These are phyloP conservation scores for Melanostoma scalare DNA, from an alignment of 2,888 invertebrate genomes.

Conservation along the genomic window DNA sequence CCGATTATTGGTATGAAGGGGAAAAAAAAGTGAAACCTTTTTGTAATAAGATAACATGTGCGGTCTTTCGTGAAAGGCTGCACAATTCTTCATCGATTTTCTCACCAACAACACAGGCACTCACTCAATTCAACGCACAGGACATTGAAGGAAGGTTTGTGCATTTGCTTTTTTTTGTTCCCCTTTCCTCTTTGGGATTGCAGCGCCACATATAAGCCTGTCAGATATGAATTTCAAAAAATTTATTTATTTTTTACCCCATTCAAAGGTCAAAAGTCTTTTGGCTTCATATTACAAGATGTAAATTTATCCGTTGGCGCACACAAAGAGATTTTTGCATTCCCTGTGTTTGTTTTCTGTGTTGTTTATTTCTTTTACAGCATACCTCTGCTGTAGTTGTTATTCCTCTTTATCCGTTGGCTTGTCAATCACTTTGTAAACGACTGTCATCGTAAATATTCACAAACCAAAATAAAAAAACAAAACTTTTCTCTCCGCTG, in stretches of 20 bases:
- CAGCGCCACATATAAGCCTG: constrained; percentile 53
- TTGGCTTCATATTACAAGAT: constrained; percentile 72
- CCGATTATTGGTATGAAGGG: constrained; percentile 28
- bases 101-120: constrained; percentile 45
- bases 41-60: constrained; percentile 66
- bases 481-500: not conserved
- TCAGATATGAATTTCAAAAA: constrained; percentile 37
- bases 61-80: constrained; percentile 70
- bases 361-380: constrained; percentile 11
- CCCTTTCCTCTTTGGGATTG: not conserved
- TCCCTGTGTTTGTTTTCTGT: constrained; percentile 18
- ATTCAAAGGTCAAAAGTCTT: constrained; percentile 70
- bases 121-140: constrained; percentile 34
- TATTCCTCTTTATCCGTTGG: constrained; percentile 69
- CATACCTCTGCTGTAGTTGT: constrained; percentile 42
- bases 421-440: constrained; percentile 73
- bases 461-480: constrained; percentile 33
- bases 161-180: constrained; percentile 16
- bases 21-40: constrained; percentile 51
- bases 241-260: constrained; percentile 37
- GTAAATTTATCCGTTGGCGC: constrained; percentile 70
- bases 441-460: constrained; percentile 74
- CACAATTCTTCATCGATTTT: constrained; percentile 71
- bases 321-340: constrained; percentile 67
- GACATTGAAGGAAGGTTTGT: constrained; percentile 30